These are phyloP conservation scores for Allygus modestus DNA, from an alignment of 2,888 invertebrate genomes.

Conservation along the genomic window DNA sequence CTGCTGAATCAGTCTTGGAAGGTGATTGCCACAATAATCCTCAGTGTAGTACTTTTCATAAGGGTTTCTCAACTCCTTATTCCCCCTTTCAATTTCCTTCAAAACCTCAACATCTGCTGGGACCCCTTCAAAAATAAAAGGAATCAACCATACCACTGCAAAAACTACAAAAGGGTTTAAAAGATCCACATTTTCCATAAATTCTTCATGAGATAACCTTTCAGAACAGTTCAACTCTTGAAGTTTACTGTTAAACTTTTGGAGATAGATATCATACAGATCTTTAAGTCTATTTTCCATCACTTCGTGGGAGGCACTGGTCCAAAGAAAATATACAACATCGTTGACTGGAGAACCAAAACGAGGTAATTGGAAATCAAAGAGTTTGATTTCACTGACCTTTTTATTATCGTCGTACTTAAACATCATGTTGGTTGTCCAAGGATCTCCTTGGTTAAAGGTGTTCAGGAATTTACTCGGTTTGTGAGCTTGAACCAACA, in stretches of 20 bases:
- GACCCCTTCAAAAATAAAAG: background rate
- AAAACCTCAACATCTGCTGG: background rate
- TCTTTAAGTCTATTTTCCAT: background rate
- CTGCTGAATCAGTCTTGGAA: background rate
- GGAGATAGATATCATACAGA: background rate
- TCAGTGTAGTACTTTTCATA: background rate
- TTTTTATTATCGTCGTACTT: constrained; percentile 8
- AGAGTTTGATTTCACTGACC: constrained; percentile 11
- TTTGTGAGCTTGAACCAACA: background rate
- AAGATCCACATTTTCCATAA: background rate
- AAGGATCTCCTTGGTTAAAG: constrained; percentile 49
- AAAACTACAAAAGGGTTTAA: background rate
- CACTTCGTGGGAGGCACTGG: constrained; percentile 14
- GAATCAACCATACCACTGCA: background rate
- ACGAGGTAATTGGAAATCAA: constrained; percentile 21
- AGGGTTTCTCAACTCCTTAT: background rate
- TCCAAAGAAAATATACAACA: constrained; percentile 25
- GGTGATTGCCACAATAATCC: background rate
- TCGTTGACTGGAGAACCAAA: constrained; percentile 1
- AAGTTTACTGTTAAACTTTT: background rate
- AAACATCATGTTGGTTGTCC: constrained; percentile 44
- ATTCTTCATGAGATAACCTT: background rate
- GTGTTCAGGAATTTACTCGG: constrained; percentile 2
- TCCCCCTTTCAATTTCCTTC: background rate
- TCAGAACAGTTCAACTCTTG: constrained; percentile 39